Conservation (phyloP, 2,888 invertebrate genomes). For the Sarcophaga rosellei region DNA sequence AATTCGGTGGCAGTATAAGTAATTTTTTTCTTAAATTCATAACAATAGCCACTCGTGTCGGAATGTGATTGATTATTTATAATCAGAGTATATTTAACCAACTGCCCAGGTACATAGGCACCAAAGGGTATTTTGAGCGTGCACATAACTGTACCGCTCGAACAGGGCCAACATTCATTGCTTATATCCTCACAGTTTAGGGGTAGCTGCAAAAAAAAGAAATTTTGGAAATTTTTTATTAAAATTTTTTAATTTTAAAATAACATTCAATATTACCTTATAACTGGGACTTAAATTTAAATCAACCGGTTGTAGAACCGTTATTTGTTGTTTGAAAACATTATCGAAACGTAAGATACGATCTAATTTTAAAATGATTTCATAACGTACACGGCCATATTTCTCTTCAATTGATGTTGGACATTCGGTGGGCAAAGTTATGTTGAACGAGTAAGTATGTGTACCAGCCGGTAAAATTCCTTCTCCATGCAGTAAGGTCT, state of each 20-base stretch:
- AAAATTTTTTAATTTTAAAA: not conserved
- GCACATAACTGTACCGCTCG: constrained; percentile 69
- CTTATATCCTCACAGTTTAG: constrained; percentile 66
- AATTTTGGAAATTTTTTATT: not conserved
- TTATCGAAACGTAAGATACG: constrained; percentile 88
- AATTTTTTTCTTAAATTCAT: constrained; percentile 68
- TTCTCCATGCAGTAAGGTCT: constrained; percentile 60
- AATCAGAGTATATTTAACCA: constrained; percentile 68
- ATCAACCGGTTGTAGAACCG: constrained; percentile 89
- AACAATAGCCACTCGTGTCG: constrained; percentile 61
- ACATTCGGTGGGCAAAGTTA: constrained; percentile 70
- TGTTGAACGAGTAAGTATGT: constrained; percentile 71
- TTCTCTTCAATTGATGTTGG: constrained; percentile 84
- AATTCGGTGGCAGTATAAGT: constrained; percentile 70
- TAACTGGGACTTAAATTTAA: constrained; percentile 87
- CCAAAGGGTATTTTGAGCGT: constrained; percentile 70
- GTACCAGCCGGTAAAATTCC: constrained; percentile 68
- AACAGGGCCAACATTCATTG: constrained; percentile 71
- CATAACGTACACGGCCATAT: constrained; percentile 88
- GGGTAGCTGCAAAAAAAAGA: constrained; percentile 65
- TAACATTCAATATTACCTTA: constrained; percentile 82
- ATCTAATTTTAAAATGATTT: constrained; percentile 88
- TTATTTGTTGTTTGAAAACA: constrained; percentile 82
- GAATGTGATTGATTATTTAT: constrained; percentile 71
- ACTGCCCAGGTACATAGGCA: constrained; percentile 73